Percentiles rank a stretch among this genome's conserved stretches.
Evolutionary conservation across 2,113 vertebrate genomes (phyloP).

Genomic region (Calypte anna): DNA sequence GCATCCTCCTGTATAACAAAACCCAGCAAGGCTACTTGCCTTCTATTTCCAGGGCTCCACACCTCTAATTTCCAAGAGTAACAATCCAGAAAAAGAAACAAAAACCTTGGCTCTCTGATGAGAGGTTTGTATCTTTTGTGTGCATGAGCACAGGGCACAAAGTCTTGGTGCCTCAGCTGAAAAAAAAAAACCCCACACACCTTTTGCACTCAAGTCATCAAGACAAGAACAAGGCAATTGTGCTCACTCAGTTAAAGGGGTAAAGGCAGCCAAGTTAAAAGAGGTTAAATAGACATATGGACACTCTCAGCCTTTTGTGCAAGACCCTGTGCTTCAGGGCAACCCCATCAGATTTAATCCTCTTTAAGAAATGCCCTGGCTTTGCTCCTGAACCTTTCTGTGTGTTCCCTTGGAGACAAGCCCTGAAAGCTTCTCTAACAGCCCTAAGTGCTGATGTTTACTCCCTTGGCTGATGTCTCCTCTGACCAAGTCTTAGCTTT

Average conservation of each 20-base stretch:
- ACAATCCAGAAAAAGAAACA: rapidly evolving
- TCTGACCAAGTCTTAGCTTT: not conserved
- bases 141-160: not conserved
- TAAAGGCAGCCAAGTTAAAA: not conserved
- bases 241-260: not conserved
- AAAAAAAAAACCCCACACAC: not conserved
- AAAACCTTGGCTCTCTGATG: rapidly evolving
- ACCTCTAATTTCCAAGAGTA: rapidly evolving
- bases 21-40: not conserved
- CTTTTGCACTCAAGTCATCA: not conserved
- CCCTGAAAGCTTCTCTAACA: not conserved
- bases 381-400: not conserved
- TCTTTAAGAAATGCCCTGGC: not conserved
- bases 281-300: not conserved
- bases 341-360: slow-evolving; percentile 11
- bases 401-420: slow-evolving; percentile 48
- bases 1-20: not conserved
- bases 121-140: not conserved
- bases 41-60: not conserved
- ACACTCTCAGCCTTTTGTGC: not conserved
- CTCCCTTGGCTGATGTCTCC: not conserved
- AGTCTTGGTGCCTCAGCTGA: not conserved
- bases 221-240: not conserved
- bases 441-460: not conserved
- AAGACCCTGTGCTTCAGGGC: not conserved